Base-by-base conservation (phyloP, 2,113 vertebrate genomes). In the Struthidea cinerea region DNA sequence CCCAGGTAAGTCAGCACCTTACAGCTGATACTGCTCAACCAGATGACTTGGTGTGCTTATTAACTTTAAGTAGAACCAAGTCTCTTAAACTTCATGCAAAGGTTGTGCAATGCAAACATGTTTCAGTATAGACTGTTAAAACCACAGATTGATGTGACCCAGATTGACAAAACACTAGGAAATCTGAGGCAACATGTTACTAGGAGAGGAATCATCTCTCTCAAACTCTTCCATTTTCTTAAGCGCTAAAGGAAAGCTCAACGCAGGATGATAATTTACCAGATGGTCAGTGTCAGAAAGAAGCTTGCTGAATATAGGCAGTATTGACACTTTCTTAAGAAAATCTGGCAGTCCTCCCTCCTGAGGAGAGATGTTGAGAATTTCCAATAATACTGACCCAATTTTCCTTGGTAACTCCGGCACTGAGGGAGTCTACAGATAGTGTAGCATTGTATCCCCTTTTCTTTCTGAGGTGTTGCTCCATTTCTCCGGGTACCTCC, bases 241-340 rank as follows among this genome's bases (percentile, higher is more conserved):
- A 63, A 80, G 42, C 0, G 0, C 44, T 64, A 63, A 89, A 84
- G 81, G 81, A 79, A 87, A 73, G 61, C 81, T 94, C 0, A 1
- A 27, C 86, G 69, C 88, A 93, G 73, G 76, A 81, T 86, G 93
- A 63, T 92, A 64, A 87, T 93, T 77, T 92, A 88, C 93, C 96
- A 96, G 96, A 96, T 97, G 96, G 96, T 93, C 92, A 89, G 92
- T 94, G 96, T 96, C 92, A 94, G 84, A 85, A 91, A 85, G 90
- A 93, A 92, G 88, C 76, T 94, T 93, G 64, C 88, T 89, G 63
- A 92, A 84, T 90, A 84, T 49, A 96, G 88, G 92, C 92, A 84
- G 64, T 87, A 94, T 85, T 92, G 88, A 95, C 92, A 77, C 93
- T 86, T 92, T 37, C 75, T 88, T 60, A 86, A 89, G 90, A 92